Base-by-base conservation (phyloP, 2,888 invertebrate species). In the Scelioninae gen. 1 region DNA sequence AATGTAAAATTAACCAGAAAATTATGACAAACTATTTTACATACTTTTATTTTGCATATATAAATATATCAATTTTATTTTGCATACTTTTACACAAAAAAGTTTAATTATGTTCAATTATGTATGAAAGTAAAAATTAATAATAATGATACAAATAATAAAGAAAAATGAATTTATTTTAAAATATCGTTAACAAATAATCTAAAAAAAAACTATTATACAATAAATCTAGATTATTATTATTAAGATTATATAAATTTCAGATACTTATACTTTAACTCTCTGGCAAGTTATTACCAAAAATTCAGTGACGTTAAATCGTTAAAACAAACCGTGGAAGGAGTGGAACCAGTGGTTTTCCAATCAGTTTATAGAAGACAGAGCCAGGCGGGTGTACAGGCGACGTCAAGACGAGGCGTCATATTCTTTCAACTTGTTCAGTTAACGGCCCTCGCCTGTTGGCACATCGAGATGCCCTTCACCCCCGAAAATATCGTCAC, bases 391-490 rank as follows among this genome's bases (percentile, higher is more conserved):
- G 92, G 92, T 32, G 91, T 88, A n/a, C 92, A 92, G 69, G 92
- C 92, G 13, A 92, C 88, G 49, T 92, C 92, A 2, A 88, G 85
- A 49, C 87, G 87, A 11, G 92, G 92, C 10, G 88, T 92, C 51
- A 87, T 93, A 84, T 93, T 92, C 87, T 93, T 92, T 87, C 93
- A 92, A 76, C 89, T 92, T 45, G 91, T 91, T 66, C 88, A 91
- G 78, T 86, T 88, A 80, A 93, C 92, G 34, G 90, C 93, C 0
- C 83, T 93, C 23, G 92, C 91, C 31, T 93, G 92, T 82, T 92
- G 92, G 91, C 92, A 93, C 87, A 92, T 92, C 66, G 89, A 89
- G 82, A 88, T 87, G 65, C 91, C 92, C 32, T 92, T 92, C 80
- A 86, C 84, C 7, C 88, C 89, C 5, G 90, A 92, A 38, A 90